Evolutionary conservation across 2,888 invertebrate species (phyloP), one percentile per base, ranked within the genome.

Genomic region (Masnerella sp.): DNA sequence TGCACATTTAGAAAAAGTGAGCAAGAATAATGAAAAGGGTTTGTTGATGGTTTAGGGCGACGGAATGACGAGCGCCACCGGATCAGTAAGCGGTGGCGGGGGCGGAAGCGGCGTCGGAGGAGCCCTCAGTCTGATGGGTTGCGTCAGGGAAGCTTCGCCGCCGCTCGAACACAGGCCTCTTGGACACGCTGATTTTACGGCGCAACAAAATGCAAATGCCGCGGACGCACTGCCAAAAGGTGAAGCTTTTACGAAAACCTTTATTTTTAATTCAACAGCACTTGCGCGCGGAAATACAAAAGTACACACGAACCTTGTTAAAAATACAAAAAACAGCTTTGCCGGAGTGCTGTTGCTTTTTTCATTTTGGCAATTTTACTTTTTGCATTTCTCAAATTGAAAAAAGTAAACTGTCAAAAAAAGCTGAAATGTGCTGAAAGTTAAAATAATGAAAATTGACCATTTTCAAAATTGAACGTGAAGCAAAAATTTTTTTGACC

Each of bases 71-170:
- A 67, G 72, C 56, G 72, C 67, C 72, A 72, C 72, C 56, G 56
- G 61, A 20, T 28, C 51, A 36, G 89, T 88, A 76, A 78, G 78
- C 36, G 78, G 80, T 56, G 87, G 88, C 85, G 89, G 89, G 83
- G 88, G 88, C 88, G 89, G 89, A 84, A 78, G 75, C 3, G 81
- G 90, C 87, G 90, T 90, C 82, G 90, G 89, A 82, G 91, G 91
- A 83, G 90, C 90, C 82, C 89, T 89, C 79, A 90, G 90, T 83
- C 89, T 93, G 84, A 93, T 93, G 93, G 93, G 90, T 59, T 91
- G 90, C 82, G 90, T 91, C 70, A 88, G 91, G 45, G 90, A 91
- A 80, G 90, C 90, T 18, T 90, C 90, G 68, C 93, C 93, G 81
- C 90, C 91, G 83, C 90, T 91, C 75, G 85, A 84, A 61, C 85